Conservation (phyloP, 2,113 vertebrate genomes). For the Oreochromis tanganicae region DNA sequence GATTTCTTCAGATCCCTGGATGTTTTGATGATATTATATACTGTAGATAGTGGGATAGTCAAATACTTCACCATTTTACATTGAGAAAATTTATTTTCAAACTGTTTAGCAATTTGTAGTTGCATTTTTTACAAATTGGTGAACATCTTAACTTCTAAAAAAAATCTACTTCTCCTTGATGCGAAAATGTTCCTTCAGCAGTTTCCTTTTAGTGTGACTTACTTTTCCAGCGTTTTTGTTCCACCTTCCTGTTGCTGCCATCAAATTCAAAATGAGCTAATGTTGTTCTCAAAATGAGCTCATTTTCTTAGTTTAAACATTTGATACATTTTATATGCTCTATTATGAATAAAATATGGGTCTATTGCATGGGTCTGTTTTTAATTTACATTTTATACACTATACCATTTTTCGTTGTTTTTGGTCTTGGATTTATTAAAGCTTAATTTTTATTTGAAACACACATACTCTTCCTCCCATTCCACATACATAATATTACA, state of each 20-base stretch:
- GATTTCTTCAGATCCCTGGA: not conserved
- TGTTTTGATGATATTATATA: not conserved
- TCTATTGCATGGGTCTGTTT: not conserved
- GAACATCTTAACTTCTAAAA: not conserved
- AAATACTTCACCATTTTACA: no score
- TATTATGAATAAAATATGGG: not conserved
- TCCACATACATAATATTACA: not conserved
- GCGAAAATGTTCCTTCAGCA: not conserved
- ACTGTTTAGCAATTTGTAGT: not conserved
- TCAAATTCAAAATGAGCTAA: not conserved
- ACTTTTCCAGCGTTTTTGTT: not conserved
- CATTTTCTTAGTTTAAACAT: not conserved
- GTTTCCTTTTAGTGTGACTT: not conserved
- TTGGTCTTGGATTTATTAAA: not conserved
- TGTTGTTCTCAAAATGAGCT: not conserved
- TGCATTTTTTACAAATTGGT: not conserved
- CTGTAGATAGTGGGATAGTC: not conserved
- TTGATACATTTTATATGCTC: not conserved
- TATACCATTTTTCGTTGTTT: not conserved
- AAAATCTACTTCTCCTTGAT: not conserved
- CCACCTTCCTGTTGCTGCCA: not conserved
- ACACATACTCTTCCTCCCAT: not conserved
- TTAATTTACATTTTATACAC: not conserved
- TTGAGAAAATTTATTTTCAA: not conserved
- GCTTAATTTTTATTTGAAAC: not conserved